Evolutionary conservation across 2,113 vertebrate genomes (phyloP), one percentile per base, ranked within the genome.

Genomic region (Pachyramphus minor): DNA sequence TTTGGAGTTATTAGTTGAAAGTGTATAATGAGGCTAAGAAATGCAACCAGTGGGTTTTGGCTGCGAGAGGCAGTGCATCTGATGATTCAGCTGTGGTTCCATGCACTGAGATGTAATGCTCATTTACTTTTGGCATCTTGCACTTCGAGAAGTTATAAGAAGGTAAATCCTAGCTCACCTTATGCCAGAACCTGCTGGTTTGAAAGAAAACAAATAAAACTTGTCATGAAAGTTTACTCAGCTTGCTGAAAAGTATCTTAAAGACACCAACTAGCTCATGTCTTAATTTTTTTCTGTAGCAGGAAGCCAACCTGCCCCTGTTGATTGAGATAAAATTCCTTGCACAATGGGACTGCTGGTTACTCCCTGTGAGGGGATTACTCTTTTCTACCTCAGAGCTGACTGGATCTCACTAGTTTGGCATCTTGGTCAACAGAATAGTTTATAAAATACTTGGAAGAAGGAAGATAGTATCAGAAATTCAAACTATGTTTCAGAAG

Each of bases 381-480:
- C 11, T 58, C 33, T 78, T 88, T 73, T 62, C 59, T 86, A 20
- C 33, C n/a, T 73, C 5, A 2, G 64, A 89, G 27, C 41, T 81
- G 63, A 60, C n/a, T 77, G 68, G 37, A 77, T 91, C 66, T 81
- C 73, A 84, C 33, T 33, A 30, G 58, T 76, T 83, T 80, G 33
- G 63, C 69, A 39, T 64, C 41, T 64, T 72, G 33, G 42, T 71
- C 80, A 80, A 50, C 53, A 73, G 33, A 64, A 69, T 8, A 47
- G 45, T 50, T 64, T 77, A 52, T 68, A 80, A 83, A 93, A 73
- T 45, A n/a, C 50, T 49, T 72, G 62, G 45, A 73, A 77, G 44
- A 86, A 64, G 21, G 59, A 87, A 62, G 85, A 74, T 89, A 41
- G n/a, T n/a, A 53, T 74, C 87, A 96, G 77, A 80, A 95, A 87